Evolutionary conservation across 2,797 vertebrate species (phyloP), one percentile per base, ranked within the genome.

Genomic region (Alca torda): DNA sequence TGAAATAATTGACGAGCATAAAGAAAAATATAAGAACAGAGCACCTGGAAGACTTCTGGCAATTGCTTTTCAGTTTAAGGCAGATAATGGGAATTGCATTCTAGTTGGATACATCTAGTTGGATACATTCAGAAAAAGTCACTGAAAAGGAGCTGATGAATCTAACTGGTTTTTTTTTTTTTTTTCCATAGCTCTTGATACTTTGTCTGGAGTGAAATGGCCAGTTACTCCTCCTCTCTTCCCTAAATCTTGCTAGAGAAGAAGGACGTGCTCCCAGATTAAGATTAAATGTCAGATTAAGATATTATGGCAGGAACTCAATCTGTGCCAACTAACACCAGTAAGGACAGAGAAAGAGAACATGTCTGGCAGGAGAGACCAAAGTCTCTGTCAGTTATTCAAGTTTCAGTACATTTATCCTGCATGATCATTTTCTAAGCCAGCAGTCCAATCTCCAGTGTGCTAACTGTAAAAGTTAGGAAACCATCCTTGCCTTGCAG

Each of bases 301-400:
- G 26, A 30, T 41, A 31, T 6, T 37, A 30, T 10, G 23, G 4
- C 24, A 84, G 33, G 18, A 95, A 24, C 4, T 68, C 35, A 60
- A 3, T 64, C 48, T 50, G 13, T 0, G 0, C 16, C 33, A 63
- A 25, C 20, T 39, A 67, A 30, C 18, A 35, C 19, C 14, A 35
- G 14, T 46, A 30, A 87, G 24, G 18, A 51, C n/a, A 31, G 43
- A 76, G 33, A 57, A 45, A 30, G 4, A n/a, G 13, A 63, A 35
- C 1, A 3, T 3, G 28, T 20, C 35, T 80, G 48, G 17, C 43
- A 89, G n/a, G 13, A 67, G 26, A 88, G 3, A 39, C 10, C 6
- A 37, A 30, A 56, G 19, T 0, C 7, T 50, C 61, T 51, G 17
- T 45, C 60, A 68, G 4, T 23, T 74, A 16, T 53, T 85, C 53